Evolutionary conservation across 1,140 invertebrate genomes (phyloP), one percentile per base, ranked within the genome.

Genomic region (Megalonaias nervosa): DNA sequence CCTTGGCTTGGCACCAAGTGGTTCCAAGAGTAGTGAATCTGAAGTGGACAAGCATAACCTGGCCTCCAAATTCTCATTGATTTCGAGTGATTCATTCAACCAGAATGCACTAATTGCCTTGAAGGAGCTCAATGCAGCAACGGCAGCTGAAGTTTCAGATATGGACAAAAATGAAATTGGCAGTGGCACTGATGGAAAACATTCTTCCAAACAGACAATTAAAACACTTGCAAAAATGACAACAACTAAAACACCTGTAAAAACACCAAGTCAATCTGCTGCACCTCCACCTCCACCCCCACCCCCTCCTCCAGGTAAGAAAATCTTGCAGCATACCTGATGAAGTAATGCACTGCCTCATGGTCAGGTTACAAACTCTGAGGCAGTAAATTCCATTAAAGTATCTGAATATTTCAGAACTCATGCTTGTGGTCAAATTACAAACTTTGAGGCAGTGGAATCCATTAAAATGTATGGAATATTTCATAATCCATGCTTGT

Each of bases 121-220:
- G 13, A 83, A 87, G 74, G 84, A 89, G 67, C 74, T 90, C 23
- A 87, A 90, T 84, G 88, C 87, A 65, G 88, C 83, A n/a, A 85
- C 88, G 78, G 86, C 83, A 26, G 82, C 81, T 17, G 85, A 87
- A 74, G 77, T 82, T 0, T 82, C 80, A 38, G 84, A 85, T 68
- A 38, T 82, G 14, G 82, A 83, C 23, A 19, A 75, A 2, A 31
- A n/a, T 11, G 65, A n/a, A 9, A 67, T 64, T 67, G 31, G 57
- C 15, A 65, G 62, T 61, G 56, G 61, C 19, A 15, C 55, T 31
- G 78, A 64, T 17, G 61, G 19, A 9, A n/a, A 58, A 55, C 13
- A 66, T 26, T 55, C 57, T 31, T 12, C 17, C 1, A 56, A 21
- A 16, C 19, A 67, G 19, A 19, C 23, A 23, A 67, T 19, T 31